phyloP scores from a whole-genome alignment of 1,140 invertebrate species.

The Mya arenaria region DNA sequence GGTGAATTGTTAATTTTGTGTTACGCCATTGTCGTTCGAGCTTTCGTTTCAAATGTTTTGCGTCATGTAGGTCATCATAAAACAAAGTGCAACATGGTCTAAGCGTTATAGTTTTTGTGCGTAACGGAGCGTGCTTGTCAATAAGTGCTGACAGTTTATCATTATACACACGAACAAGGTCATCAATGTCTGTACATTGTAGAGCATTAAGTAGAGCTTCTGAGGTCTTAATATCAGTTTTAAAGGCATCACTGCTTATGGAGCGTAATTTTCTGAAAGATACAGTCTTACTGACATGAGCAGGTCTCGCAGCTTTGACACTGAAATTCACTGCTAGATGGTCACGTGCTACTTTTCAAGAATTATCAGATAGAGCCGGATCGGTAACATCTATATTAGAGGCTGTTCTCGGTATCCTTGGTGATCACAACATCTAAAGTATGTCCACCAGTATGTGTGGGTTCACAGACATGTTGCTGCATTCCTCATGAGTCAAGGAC shows the following conservation, averaged over 20 bases:
- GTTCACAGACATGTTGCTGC: slow-evolving; percentile 23
- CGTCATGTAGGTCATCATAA: slow-evolving; percentile 35
- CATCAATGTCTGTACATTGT: neutral
- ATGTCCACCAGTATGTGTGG: slow-evolving; percentile 29
- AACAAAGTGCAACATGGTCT: slow-evolving; percentile 43
- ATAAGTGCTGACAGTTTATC: neutral
- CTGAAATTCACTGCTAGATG: slow-evolving; percentile 3
- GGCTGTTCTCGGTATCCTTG: slow-evolving; percentile 8
- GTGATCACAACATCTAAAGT: slow-evolving; percentile 48
- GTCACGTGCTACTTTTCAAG: neutral
- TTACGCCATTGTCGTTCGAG: slow-evolving; percentile 38
- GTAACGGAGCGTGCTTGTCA: slow-evolving; percentile 35
- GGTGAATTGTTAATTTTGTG: slow-evolving; percentile 8
- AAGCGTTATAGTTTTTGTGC: slow-evolving; percentile 30
- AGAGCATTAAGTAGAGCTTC: neutral
- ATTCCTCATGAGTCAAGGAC: slow-evolving; percentile 16
- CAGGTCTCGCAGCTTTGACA: neutral
- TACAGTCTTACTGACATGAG: slow-evolving; percentile 5
- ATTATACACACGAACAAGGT: neutral
- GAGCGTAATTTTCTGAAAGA: slow-evolving; percentile 5
- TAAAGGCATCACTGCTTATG: neutral
- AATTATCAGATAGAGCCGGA: neutral
- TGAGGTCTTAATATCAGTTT: slow-evolving; percentile 6
- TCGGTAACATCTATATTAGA: slow-evolving; percentile 1
- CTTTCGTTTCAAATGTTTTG: slow-evolving; percentile 23